Conservation (phyloP, 2,113 vertebrate genomes). For the Entomyzon cyanotis region DNA sequence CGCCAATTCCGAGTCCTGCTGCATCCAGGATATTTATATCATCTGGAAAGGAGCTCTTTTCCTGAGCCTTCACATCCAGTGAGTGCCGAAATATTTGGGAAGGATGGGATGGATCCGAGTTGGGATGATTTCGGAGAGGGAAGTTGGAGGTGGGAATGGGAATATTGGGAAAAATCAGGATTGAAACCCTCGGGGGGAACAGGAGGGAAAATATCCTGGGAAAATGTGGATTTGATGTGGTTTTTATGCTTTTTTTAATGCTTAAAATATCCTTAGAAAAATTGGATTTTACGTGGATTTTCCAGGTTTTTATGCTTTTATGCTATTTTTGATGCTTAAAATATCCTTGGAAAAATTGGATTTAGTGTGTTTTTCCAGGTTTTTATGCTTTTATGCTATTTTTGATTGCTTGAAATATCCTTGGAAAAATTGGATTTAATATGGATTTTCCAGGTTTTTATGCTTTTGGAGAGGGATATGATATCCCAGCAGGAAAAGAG, state of each 20-base stretch:
- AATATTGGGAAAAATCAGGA: rapidly evolving
- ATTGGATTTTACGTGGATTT: no score
- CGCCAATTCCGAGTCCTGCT: rapidly evolving
- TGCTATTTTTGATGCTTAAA: no score
- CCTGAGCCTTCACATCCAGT: background rate
- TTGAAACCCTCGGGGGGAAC: background rate
- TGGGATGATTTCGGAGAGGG: rapidly evolving
- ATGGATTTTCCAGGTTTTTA: background rate
- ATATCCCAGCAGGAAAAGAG: background rate
- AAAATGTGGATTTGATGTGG: background rate
- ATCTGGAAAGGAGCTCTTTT: background rate
- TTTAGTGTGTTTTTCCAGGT: no score
- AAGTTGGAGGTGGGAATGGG: background rate
- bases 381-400: no score
- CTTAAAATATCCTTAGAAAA: no score
- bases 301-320: no score
- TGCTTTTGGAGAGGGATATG: rapidly evolving
- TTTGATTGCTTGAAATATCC: no score
- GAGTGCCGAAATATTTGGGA: background rate
- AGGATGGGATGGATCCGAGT: rapidly evolving
- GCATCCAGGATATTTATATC: background rate
- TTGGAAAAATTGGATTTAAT: no score
- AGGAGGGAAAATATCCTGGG: background rate
- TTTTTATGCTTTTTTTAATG: no score
- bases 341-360: no score